These are phyloP conservation scores for Mimumesa dahlbomi DNA, from an alignment of 2,888 invertebrate genomes.

Conservation along the genomic window DNA sequence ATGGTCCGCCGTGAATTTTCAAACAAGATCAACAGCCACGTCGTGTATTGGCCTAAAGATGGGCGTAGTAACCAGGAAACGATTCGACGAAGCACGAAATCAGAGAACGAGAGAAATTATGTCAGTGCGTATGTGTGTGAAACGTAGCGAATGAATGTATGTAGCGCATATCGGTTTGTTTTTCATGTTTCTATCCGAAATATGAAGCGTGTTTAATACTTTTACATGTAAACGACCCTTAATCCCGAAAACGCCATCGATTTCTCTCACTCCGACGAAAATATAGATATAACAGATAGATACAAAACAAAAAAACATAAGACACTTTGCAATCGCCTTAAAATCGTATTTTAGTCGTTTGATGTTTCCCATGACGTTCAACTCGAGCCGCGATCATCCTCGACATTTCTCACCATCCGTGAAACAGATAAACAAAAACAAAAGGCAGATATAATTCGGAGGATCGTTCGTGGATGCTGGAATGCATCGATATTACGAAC, in stretches of 20 bases:
- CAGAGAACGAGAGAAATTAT: conserved; percentile 14
- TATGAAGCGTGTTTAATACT: conserved; percentile 74
- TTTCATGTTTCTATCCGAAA: conserved; percentile 67
- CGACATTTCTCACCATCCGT: too few relatives aligned
- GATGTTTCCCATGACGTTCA: conserved; percentile 8
- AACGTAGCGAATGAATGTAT: conserved; percentile 45
- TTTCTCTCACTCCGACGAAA: conserved; percentile 16
- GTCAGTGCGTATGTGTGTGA: conserved; percentile 25
- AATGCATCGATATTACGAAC: too few relatives aligned
- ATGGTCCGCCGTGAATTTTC: neutral
- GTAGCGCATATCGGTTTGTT: conserved; percentile 64
- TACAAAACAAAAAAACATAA: neutral
- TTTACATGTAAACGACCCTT: conserved; percentile 64
- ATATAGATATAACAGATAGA: neutral
- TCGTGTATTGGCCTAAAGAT: conserved; percentile 39
- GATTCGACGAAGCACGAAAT: conserved; percentile 22
- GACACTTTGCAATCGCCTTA: too few relatives aligned
- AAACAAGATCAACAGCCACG: too few relatives aligned
- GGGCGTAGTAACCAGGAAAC: conserved; percentile 8
- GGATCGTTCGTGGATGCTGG: neutral
- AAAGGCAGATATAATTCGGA: too few relatives aligned
- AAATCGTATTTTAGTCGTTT: too few relatives aligned
- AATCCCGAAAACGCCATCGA: conserved; percentile 17
- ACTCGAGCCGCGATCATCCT: neutral
- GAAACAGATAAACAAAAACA: too few relatives aligned